Evolutionary conservation across 2,888 invertebrate species (phyloP).

Genomic region (Thecocarcelia acutangulata): DNA sequence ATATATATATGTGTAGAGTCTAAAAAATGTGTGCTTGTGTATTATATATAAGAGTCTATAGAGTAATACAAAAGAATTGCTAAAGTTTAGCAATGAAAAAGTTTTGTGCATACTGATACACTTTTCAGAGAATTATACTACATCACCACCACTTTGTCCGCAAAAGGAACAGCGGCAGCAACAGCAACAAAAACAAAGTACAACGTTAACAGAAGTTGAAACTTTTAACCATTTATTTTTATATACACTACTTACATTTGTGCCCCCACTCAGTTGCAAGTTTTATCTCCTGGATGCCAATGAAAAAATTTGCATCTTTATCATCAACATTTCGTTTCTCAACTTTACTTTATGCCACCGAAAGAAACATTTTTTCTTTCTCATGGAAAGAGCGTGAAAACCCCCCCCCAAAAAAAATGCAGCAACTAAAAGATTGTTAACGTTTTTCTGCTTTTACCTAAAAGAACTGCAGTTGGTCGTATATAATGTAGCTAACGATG

Average conservation of each 20-base stretch:
- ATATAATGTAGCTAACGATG: slow-evolving; percentile 71
- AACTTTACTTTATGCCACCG: slow-evolving; percentile 33
- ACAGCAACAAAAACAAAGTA: slow-evolving; percentile 29
- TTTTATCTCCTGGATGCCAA: slow-evolving; percentile 59
- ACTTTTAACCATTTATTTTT: slow-evolving; percentile 48
- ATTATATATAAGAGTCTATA: slow-evolving; percentile 52
- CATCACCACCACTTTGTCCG: slow-evolving; percentile 59
- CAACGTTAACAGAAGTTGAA: slow-evolving; percentile 37
- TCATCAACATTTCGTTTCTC: slow-evolving; percentile 61
- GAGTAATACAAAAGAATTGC: slow-evolving; percentile 66
- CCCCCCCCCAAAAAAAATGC: slow-evolving; percentile 20
- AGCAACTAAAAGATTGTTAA: slow-evolving; percentile 64
- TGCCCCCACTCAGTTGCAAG: slow-evolving; percentile 38
- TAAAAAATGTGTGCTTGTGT: slow-evolving; percentile 5
- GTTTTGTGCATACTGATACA: slow-evolving; percentile 67
- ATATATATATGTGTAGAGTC: neutral
- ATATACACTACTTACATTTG: slow-evolving; percentile 36
- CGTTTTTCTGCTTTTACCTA: slow-evolving; percentile 63
- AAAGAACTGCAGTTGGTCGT: slow-evolving; percentile 64
- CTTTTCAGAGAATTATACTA: slow-evolving; percentile 57
- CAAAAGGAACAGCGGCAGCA: slow-evolving; percentile 44
- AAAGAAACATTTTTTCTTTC: slow-evolving; percentile 32
- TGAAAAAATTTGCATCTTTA: slow-evolving; percentile 69
- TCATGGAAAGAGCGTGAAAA: slow-evolving; percentile 9
- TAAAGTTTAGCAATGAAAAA: slow-evolving; percentile 69